A percentile compares a stretch with the other conserved stretches of the same genome.
These are phyloP conservation scores for Tryphoninae sp. DNA, from an alignment of 2,888 invertebrate species.

Conservation along the genomic window DNA sequence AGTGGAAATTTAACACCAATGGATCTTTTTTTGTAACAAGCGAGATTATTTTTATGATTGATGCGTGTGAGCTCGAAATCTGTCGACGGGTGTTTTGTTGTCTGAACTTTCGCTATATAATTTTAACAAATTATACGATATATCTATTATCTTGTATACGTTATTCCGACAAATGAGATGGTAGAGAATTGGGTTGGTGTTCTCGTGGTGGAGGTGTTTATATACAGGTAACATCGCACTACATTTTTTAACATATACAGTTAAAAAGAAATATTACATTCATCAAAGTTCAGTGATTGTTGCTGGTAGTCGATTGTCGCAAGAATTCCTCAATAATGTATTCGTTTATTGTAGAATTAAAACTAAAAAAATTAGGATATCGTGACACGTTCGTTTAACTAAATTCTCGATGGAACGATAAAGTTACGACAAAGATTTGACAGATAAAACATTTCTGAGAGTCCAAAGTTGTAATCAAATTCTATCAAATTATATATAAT, in stretches of 20 bases:
- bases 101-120: constrained; percentile 20
- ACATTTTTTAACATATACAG: constrained; percentile 7
- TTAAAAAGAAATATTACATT: background rate
- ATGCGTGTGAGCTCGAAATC: constrained; percentile 49
- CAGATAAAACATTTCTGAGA: too few relatives aligned
- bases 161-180: constrained; percentile 43
- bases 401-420: too few relatives aligned
- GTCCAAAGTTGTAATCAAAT: too few relatives aligned
- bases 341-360: too few relatives aligned
- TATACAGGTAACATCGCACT: constrained; percentile 57
- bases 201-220: constrained; percentile 65
- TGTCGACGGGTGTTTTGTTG: constrained; percentile 48
- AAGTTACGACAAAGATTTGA: too few relatives aligned
- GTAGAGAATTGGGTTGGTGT: constrained; percentile 60
- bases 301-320: background rate
- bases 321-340: too few relatives aligned
- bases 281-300: background rate
- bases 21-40: constrained; percentile 26
- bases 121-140: constrained; percentile 20
- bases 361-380: too few relatives aligned
- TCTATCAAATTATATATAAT: too few relatives aligned
- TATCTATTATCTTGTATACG: constrained; percentile 22
- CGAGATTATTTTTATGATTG: constrained; percentile 24
- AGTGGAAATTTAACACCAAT: constrained; percentile 48
- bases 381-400: too few relatives aligned